phyloP scores from a whole-genome alignment of 2,888 invertebrate species.

The Abrostola triplasia region DNA sequence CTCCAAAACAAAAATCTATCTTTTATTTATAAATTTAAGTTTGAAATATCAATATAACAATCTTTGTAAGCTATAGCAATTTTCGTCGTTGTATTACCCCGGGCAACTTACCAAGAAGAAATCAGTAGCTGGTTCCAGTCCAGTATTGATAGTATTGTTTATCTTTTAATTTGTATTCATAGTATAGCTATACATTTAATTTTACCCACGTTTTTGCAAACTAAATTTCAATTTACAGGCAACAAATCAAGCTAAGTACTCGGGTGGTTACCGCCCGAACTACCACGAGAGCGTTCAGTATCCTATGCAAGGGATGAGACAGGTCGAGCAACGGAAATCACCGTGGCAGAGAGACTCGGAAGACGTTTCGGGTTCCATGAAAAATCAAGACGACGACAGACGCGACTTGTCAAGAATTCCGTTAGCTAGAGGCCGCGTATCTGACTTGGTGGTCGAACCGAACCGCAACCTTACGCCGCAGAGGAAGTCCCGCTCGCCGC shows the following conservation, averaged over 20 bases:
- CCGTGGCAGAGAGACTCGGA: conserved; percentile 72
- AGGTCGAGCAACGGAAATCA: conserved; percentile 50
- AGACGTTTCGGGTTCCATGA: conserved; percentile 53
- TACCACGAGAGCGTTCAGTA: conserved; percentile 68
- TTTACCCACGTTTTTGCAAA: conserved; percentile 69
- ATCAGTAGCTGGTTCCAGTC: conserved; percentile 2
- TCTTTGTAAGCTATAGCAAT: neutral
- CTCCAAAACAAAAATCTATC: too few species aligned
- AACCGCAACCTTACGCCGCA: conserved; percentile 29
- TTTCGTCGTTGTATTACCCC: neutral
- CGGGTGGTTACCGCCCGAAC: conserved; percentile 77
- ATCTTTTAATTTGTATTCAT: conserved; percentile 9
- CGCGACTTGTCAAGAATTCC: conserved; percentile 47
- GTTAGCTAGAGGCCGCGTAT: conserved; percentile 47
- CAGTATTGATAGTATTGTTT: conserved; percentile 8
- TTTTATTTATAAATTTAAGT: too few species aligned
- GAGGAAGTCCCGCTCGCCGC: conserved; percentile 72
- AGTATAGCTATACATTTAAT: conserved; percentile 26
- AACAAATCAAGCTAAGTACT: conserved; percentile 79
- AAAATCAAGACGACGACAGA: conserved; percentile 69
- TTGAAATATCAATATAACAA: too few species aligned
- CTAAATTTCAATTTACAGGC: conserved; percentile 84
- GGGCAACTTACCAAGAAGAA: neutral
- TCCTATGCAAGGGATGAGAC: conserved; percentile 52
- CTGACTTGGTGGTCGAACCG: conserved; percentile 39